Conservation (phyloP, 2,797 vertebrate species). For the Hoplostethus mediterraneus region DNA sequence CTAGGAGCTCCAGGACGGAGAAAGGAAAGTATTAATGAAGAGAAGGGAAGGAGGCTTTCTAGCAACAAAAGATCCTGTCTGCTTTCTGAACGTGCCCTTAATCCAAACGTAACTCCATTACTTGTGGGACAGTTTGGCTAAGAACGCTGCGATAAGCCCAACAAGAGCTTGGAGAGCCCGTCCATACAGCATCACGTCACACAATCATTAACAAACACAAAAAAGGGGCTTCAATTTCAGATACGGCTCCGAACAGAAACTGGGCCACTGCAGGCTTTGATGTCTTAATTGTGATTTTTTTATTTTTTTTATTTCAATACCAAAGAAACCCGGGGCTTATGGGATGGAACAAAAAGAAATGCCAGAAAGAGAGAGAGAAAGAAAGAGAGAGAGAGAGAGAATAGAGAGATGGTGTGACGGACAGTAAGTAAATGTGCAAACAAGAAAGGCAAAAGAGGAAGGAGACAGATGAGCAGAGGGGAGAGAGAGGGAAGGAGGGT, state of each 20-base stretch:
- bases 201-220: conserved; percentile 72
- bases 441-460: conserved; percentile 10
- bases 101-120: conserved; percentile 74
- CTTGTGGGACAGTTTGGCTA: conserved; percentile 60
- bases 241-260: conserved; percentile 76
- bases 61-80: conserved; percentile 62
- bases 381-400: conserved; percentile 14
- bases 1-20: conserved; percentile 36
- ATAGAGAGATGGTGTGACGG: conserved; percentile 47
- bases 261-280: conserved; percentile 82
- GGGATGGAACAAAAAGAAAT: conserved; percentile 64
- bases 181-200: conserved; percentile 46
- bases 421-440: conserved; percentile 39
- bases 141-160: conserved; percentile 52
- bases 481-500: conserved; percentile 24
- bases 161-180: conserved; percentile 54
- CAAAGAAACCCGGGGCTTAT: conserved; percentile 68
- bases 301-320: conserved; percentile 39
- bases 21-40: conserved; percentile 49
- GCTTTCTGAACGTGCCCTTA: conserved; percentile 66
- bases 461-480: conserved; percentile 17
- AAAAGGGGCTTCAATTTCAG: conserved; percentile 73
- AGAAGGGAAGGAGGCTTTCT: conserved; percentile 48
- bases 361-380: conserved; percentile 8
- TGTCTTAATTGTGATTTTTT: conserved; percentile 79